phyloP scores from a whole-genome alignment of 2,113 vertebrate species.

The Pygathrix nemaeus region DNA sequence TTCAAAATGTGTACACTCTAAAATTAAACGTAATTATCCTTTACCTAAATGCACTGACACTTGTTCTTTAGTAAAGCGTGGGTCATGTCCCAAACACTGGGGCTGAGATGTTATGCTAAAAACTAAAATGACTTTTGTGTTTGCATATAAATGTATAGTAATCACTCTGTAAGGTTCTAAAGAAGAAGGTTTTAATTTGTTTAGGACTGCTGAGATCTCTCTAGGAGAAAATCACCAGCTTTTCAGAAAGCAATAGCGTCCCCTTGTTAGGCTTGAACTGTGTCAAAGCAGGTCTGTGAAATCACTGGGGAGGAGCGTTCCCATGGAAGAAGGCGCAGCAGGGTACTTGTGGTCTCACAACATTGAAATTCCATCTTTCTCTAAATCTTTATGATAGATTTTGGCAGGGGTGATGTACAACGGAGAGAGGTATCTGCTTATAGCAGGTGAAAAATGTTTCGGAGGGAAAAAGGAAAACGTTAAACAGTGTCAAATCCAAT shows the following conservation, averaged over 20 bases:
- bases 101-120: background rate
- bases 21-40: background rate
- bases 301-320: slow-evolving; percentile 10
- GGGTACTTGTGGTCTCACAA: slow-evolving; percentile 54
- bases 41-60: background rate
- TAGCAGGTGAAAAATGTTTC: slow-evolving; percentile 41
- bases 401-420: slow-evolving; percentile 49
- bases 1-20: background rate
- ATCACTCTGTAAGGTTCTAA: background rate
- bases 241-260: slow-evolving; percentile 55
- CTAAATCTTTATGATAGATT: slow-evolving; percentile 67
- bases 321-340: slow-evolving; percentile 50
- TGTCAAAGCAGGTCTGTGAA: slow-evolving; percentile 69
- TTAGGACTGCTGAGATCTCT: background rate
- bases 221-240: slow-evolving; percentile 64
- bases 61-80: background rate
- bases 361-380: slow-evolving; percentile 71
- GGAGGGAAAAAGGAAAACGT: background rate
- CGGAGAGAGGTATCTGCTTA: slow-evolving; percentile 44
- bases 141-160: background rate
- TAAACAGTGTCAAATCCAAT: background rate
- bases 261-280: slow-evolving; percentile 48
- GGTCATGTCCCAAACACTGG: fast-evolving
- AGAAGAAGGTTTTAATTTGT: background rate
- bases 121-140: background rate